These are phyloP conservation scores for Aegypius monachus DNA, from an alignment of 2,113 vertebrate genomes.

Conservation along the genomic window DNA sequence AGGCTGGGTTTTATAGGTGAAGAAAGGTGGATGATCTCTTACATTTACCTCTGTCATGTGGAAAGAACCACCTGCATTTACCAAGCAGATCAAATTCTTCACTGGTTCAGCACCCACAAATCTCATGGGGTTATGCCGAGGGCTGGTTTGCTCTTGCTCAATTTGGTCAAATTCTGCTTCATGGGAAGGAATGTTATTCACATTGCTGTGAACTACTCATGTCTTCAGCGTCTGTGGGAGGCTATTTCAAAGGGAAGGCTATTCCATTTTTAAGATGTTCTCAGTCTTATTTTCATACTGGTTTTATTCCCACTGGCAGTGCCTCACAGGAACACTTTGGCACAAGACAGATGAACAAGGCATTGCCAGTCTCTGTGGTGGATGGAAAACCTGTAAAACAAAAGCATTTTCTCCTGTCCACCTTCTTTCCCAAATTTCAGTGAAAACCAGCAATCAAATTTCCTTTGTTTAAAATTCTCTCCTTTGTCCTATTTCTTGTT, in stretches of 20 bases:
- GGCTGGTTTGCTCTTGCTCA: background rate
- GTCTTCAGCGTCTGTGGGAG: background rate
- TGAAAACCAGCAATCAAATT: background rate
- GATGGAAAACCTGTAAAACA: background rate
- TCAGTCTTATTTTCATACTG: background rate
- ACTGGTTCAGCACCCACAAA: background rate
- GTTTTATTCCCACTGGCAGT: background rate
- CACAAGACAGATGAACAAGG: background rate
- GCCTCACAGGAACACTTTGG: background rate
- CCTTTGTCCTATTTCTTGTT: background rate
- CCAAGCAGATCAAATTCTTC: background rate
- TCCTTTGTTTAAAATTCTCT: background rate
- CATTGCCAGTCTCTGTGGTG: background rate
- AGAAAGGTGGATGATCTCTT: background rate
- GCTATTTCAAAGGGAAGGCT: background rate
- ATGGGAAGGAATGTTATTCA: background rate
- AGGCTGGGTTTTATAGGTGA: background rate
- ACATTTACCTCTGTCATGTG: background rate
- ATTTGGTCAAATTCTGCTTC: background rate
- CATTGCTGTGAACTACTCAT: background rate
- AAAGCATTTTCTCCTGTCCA: background rate
- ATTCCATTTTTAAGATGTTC: background rate
- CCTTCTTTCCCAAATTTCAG: background rate
- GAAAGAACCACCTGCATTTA: background rate
- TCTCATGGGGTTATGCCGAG: background rate